Conservation (phyloP, 2,113 vertebrate species). For the Butastur rufipennis region DNA sequence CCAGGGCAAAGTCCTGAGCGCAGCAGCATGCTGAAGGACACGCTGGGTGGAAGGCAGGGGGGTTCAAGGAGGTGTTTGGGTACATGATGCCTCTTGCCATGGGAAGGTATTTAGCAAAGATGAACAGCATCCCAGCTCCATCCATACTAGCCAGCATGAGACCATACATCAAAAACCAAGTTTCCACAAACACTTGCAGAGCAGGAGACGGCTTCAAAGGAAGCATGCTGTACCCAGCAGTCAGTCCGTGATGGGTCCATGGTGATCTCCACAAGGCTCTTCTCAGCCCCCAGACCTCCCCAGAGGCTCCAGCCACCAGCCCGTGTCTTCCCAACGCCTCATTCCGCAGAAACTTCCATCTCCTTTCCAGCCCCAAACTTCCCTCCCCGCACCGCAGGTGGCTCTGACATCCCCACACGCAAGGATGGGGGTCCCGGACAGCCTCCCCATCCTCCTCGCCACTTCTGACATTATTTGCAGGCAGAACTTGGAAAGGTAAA, state of each 20-base stretch:
- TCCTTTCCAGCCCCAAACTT: not conserved
- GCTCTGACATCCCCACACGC: not conserved
- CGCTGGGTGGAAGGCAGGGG: not conserved
- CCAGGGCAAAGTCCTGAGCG: not conserved
- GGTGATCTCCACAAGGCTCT: not conserved
- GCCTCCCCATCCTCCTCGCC: not conserved
- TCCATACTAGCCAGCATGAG: not conserved
- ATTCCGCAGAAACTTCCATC: fast-evolving
- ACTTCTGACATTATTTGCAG: not conserved
- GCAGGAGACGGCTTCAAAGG: not conserved
- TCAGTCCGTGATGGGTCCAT: fast-evolving
- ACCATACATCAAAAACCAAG: not conserved
- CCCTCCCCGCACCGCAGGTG: not conserved
- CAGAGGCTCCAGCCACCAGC: not conserved
- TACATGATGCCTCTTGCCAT: not conserved
- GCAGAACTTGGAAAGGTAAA: not conserved
- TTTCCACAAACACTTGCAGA: not conserved
- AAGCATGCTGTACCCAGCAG: not conserved
- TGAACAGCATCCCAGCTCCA: not conserved
- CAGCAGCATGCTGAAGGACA: fast-evolving
- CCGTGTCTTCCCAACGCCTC: not conserved
- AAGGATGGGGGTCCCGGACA: not conserved
- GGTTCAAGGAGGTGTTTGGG: not conserved
- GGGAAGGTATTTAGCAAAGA: not conserved
- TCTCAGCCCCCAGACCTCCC: not conserved